Evolutionary conservation across 2,888 invertebrate species (phyloP), one percentile per base, ranked within the genome.

Genomic region (Smittia aterrima): DNA sequence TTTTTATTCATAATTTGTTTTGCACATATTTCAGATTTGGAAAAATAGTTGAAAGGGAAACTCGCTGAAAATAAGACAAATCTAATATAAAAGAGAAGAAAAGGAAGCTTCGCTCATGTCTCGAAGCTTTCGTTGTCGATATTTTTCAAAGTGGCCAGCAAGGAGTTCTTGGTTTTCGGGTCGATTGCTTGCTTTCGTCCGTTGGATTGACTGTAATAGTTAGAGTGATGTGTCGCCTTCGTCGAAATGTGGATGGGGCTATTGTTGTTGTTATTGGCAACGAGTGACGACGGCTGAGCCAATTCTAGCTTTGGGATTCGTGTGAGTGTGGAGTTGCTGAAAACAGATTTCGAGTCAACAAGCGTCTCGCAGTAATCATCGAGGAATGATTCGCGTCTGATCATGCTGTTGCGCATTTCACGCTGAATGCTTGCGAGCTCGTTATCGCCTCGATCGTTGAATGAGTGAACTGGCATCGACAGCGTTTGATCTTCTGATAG

Each of bases 121-220:
- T 72, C 53, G 38, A 32, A 20, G 40, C 77, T 77, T 3, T 82
- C 83, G 76, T 86, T 83, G 78, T 89, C 89, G 76, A 89, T 89
- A 22, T 87, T 87, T 78, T 87, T 87, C 75, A 89, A 83, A 1
- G 87, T 86, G 13, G 87, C 88, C 71, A 89, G 81, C 54, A 89
- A 79, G 78, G 87, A 87, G 67, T 84, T 84, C 78, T 88, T 89
- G 74, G 85, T 85, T 53, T 83, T 81, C 74, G 75, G 75, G 74
- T 77, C 77, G 77, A 78, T 70, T 66, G 75, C 18, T 75, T 27
- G 41, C 47, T 13, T 75, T 79, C 22, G 13, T 58, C 62, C 62
- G 24, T 62, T 62, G 54, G 62, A 22, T 62, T 72, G 53, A 62
- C n/a, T 6, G 58, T 58, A 24, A 72, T 62, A 78, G 41, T 75